Evolutionary conservation across 2,797 vertebrate species (phyloP).

Genomic region (Syngnathus rostellatus): DNA sequence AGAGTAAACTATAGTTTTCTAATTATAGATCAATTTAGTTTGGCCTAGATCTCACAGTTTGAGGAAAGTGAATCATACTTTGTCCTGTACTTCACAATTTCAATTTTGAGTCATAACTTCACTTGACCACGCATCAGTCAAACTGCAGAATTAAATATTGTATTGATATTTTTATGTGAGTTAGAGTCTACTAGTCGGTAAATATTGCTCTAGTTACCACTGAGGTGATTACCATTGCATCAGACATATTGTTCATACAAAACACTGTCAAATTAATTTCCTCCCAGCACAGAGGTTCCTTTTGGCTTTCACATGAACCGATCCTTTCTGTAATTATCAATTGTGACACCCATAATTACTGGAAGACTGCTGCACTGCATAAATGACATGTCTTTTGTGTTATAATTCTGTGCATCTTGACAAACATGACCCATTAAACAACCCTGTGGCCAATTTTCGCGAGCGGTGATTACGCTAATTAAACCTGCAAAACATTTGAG

Average conservation of each 20-base stretch:
- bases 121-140: constrained; percentile 29
- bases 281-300: constrained; percentile 56
- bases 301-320: constrained; percentile 62
- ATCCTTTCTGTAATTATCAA: constrained; percentile 64
- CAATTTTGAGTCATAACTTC: background rate
- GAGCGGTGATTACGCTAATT: constrained; percentile 71
- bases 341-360: constrained; percentile 68
- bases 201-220: background rate
- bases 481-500: constrained; percentile 70
- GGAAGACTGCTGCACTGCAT: constrained; percentile 55
- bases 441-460: constrained; percentile 65
- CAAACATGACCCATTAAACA: constrained; percentile 72
- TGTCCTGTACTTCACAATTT: background rate
- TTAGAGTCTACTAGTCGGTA: constrained; percentile 10
- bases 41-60: constrained; percentile 52
- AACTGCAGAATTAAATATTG: constrained; percentile 5
- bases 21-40: constrained; percentile 44
- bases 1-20: constrained; percentile 30
- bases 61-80: constrained; percentile 22
- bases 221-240: constrained; percentile 13
- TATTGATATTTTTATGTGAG: constrained; percentile 31
- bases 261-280: constrained; percentile 60
- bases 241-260: constrained; percentile 49
- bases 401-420: constrained; percentile 72
- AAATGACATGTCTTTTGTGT: constrained; percentile 69